These are phyloP conservation scores for Bilobella aurantiaca DNA, from an alignment of 1,140 invertebrate genomes.

Conservation along the genomic window DNA sequence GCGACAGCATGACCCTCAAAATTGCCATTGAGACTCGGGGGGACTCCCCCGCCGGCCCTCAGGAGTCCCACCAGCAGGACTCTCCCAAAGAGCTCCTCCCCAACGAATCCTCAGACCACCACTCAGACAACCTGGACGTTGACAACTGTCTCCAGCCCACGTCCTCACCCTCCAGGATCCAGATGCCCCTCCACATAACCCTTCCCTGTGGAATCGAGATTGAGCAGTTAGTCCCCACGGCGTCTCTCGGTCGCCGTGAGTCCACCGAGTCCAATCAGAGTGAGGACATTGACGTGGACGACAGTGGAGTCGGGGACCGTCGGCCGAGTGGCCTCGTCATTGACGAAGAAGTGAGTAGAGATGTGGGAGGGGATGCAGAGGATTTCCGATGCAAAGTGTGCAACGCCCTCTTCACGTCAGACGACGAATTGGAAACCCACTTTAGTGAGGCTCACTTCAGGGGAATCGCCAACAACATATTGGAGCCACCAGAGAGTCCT, in stretches of 20 bases:
- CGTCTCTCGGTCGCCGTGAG: not conserved
- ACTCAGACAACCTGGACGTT: not conserved
- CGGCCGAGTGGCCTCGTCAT: not conserved
- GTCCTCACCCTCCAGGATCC: not conserved
- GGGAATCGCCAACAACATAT: slow-evolving; percentile 12
- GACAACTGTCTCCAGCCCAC: not conserved
- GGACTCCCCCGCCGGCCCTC: no score
- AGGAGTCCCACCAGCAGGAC: no score
- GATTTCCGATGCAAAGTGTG: slow-evolving; percentile 30
- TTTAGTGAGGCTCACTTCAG: slow-evolving; percentile 20
- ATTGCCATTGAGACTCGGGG: no score
- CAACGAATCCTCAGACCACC: no score
- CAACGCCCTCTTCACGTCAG: slow-evolving; percentile 18
- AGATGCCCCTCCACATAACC: not conserved
- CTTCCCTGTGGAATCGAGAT: slow-evolving; percentile 1
- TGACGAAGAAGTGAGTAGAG: slow-evolving; percentile 14
- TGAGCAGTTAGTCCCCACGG: no score
- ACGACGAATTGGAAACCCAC: slow-evolving; percentile 26
- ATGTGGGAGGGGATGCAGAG: slow-evolving; percentile 9
- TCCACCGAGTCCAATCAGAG: not conserved
- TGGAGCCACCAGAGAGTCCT: slow-evolving; percentile 32
- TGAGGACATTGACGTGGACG: not conserved
- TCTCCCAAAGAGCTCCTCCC: no score
- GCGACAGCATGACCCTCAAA: no score
- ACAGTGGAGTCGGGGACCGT: not conserved